These are phyloP conservation scores for Anoplolepis gracilipes DNA, from an alignment of 1,140 invertebrate genomes.

Conservation along the genomic window DNA sequence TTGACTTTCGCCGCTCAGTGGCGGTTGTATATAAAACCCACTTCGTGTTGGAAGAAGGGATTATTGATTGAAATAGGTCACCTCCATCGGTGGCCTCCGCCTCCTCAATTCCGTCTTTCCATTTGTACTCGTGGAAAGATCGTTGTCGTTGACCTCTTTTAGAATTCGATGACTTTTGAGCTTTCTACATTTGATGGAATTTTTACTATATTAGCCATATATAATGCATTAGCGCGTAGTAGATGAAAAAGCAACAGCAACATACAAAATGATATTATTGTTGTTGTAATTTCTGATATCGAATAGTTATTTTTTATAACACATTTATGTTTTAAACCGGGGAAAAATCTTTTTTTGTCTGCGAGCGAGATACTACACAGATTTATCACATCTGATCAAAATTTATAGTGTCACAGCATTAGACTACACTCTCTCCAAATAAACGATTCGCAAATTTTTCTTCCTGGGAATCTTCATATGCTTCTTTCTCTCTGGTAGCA, in stretches of 20 bases:
- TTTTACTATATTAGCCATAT: neutral
- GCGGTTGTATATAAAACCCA: constrained; percentile 51
- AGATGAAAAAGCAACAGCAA: neutral
- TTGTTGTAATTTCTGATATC: neutral
- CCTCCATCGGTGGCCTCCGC: constrained; percentile 8
- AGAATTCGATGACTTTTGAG: neutral
- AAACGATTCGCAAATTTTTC: neutral
- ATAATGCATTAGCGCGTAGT: neutral
- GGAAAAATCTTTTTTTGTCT: neutral
- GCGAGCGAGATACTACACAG: neutral
- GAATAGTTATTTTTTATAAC: neutral
- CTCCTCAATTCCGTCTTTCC: constrained; percentile 17
- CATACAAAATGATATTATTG: neutral
- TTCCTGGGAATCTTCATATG: neutral
- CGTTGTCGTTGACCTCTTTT: constrained; percentile 29
- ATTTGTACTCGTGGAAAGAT: constrained; percentile 43
- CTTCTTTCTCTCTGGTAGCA: neutral
- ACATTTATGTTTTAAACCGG: neutral
- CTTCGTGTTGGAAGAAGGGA: constrained; percentile 51
- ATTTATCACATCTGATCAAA: neutral
- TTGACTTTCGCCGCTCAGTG: constrained; percentile 55
- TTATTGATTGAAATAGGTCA: constrained; percentile 59
- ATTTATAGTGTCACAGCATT: constrained; percentile 4
- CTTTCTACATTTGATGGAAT: neutral
- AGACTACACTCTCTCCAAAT: neutral